These are phyloP conservation scores for Tricholaema leucomelas DNA, from an alignment of 2,113 vertebrate genomes.

Conservation along the genomic window DNA sequence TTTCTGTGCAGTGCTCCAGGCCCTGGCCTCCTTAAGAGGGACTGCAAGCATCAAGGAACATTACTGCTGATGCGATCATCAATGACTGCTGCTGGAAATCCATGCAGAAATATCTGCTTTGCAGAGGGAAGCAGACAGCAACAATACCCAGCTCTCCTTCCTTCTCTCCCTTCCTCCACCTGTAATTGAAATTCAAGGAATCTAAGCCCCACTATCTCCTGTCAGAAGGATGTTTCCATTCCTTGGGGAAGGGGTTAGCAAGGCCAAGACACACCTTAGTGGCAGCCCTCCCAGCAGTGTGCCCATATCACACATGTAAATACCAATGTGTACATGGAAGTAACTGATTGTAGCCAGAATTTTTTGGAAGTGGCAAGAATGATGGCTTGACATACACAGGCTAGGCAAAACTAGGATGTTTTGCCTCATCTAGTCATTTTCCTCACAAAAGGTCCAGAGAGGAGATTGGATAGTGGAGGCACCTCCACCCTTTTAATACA, in stretches of 20 bases:
- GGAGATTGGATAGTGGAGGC: neutral
- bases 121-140: slow-evolving; percentile 10
- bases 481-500: neutral
- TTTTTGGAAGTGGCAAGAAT: neutral
- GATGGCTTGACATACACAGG: accelerated
- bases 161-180: neutral
- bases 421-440: neutral
- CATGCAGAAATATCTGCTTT: slow-evolving; percentile 26
- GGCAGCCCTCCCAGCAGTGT: neutral
- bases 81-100: slow-evolving; percentile 43
- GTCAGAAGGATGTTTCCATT: neutral
- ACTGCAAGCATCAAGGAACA: slow-evolving; percentile 26
- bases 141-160: neutral
- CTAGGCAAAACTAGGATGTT: neutral
- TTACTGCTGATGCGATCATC: slow-evolving; percentile 1
- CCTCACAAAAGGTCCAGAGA: neutral
- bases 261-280: neutral
- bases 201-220: neutral
- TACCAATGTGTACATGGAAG: neutral
- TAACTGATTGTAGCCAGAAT: neutral
- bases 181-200: neutral
- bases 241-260: neutral
- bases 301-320: neutral
- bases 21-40: slow-evolving; percentile 42
- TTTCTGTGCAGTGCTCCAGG: neutral